These are phyloP conservation scores for Nasonia giraulti DNA, from an alignment of 1,140 invertebrate species.

Conservation along the genomic window DNA sequence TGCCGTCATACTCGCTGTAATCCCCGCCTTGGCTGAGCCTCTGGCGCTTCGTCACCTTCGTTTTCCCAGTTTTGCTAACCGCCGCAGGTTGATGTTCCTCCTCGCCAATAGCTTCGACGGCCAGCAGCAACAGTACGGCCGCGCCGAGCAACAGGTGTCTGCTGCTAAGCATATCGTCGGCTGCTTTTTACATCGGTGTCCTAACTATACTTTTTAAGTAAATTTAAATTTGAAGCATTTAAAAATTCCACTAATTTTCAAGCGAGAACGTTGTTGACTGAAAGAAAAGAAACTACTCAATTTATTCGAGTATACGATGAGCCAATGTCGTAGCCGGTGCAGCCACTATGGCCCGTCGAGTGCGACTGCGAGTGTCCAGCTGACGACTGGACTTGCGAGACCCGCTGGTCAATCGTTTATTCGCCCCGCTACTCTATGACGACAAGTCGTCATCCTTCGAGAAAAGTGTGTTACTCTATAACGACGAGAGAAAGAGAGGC, in stretches of 20 bases:
- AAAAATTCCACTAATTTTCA: background rate
- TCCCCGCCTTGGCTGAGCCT: background rate
- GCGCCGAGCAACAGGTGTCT: constrained; percentile 35
- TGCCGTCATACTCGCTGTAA: constrained; percentile 18
- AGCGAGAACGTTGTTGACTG: background rate
- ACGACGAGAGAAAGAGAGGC: no score
- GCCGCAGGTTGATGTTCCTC: background rate
- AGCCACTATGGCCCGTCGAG: constrained; percentile 49
- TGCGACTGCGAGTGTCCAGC: background rate
- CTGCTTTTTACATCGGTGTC: background rate
- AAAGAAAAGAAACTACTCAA: background rate
- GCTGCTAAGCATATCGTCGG: background rate
- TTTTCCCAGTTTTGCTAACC: background rate
- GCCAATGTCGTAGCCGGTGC: constrained; percentile 24
- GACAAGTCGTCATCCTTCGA: constrained; percentile 65
- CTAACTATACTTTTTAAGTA: background rate
- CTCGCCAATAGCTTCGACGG: background rate
- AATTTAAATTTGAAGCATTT: background rate
- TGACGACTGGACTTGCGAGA: constrained; percentile 61
- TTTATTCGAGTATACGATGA: no score
- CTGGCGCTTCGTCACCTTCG: constrained; percentile 24
- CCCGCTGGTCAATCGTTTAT: constrained; percentile 61
- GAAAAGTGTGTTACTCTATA: constrained; percentile 32
- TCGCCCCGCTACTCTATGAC: constrained; percentile 53
- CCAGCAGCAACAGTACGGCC: background rate